Percentiles rank a stretch among this genome's conserved stretches.
phyloP scores from a whole-genome alignment of 2,113 vertebrate genomes.

The Oreochromis tanganicae region DNA sequence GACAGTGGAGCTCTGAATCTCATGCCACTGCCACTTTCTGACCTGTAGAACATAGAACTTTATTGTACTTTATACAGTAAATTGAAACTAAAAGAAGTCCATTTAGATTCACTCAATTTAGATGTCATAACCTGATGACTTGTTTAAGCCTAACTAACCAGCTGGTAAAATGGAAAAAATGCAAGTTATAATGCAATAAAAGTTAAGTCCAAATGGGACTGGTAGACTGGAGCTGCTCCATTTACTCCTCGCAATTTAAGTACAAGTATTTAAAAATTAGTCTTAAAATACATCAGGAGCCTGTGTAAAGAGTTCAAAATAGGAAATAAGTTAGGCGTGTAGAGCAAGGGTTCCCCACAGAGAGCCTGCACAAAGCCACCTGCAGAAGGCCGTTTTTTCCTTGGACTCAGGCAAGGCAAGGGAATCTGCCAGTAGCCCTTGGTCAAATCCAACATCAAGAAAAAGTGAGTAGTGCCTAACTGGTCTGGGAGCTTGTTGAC shows the following conservation, averaged over 20 bases:
- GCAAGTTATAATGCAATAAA: background rate
- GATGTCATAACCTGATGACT: background rate
- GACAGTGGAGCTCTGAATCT: background rate
- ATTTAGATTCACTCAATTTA: background rate
- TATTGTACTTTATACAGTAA: background rate
- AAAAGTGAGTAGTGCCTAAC: background rate
- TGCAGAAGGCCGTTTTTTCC: background rate
- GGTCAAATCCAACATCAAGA: background rate
- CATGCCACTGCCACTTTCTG: background rate
- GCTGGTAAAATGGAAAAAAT: background rate
- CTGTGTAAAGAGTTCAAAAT: background rate
- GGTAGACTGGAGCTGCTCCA: background rate
- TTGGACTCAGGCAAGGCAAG: background rate
- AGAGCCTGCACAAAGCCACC: background rate
- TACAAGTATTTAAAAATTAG: background rate
- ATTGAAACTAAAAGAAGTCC: background rate
- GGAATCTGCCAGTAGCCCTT: background rate
- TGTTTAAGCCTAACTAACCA: background rate
- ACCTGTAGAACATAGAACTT: background rate
- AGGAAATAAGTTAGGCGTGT: background rate
- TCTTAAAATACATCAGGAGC: background rate
- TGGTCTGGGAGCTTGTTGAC: background rate
- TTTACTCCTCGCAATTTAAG: background rate
- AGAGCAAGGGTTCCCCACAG: background rate
- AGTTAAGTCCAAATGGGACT: background rate